Base-by-base conservation (phyloP, 1,140 invertebrate species). In the Caenorhabditis brenneri region DNA sequence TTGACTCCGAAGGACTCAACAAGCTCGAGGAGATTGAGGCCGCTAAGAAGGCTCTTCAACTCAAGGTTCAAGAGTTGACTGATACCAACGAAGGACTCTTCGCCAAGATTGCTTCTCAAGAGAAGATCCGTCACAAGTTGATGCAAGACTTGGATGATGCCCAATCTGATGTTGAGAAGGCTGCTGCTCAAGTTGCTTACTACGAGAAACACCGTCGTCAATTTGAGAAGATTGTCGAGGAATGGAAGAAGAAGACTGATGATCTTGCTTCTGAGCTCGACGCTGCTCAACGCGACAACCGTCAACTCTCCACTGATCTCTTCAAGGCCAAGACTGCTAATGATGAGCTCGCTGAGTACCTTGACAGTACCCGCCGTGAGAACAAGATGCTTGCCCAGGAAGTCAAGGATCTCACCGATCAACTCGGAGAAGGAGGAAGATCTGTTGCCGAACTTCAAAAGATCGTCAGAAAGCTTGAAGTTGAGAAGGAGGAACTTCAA, bases 121-220 rank as follows among this genome's bases (percentile, higher is more conserved):
- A 99, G 91, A 99, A 99, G 94, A 97, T 96, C 91, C 99, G 99
- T 92, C 94, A 96, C 92, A 94, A 97, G 88, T 93, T 99, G 87
- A 94, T 96, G 88, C 97, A 96, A 87, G 97, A 99, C 93, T 94
- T 99, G 88, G 97, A 99, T 92, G 97, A 99, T 91, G 93, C 98
- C 88, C 84, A 85, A 58, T 94, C 98, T 88, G 97, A 99, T 93
- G 96, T 99, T 89, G 97, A 99, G 92, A 94, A 96, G 36, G 89
- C 90, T 78, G 87, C 90, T 22, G 87, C 87, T 31, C 91, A 90
- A 46, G 88, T 88, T 55, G 88, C 84, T 51, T 84, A 95, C 82
- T 95, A 98, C 87, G 98, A 99, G 92, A 99, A 99, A 95, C 98
- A 98, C 93, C 97, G 99, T 93, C 98, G 98, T 93, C 95, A 95